Evolutionary conservation across 2,797 vertebrate genomes (phyloP), one percentile per base, ranked within the genome.

Genomic region (Kryptolebias ocellatus): DNA sequence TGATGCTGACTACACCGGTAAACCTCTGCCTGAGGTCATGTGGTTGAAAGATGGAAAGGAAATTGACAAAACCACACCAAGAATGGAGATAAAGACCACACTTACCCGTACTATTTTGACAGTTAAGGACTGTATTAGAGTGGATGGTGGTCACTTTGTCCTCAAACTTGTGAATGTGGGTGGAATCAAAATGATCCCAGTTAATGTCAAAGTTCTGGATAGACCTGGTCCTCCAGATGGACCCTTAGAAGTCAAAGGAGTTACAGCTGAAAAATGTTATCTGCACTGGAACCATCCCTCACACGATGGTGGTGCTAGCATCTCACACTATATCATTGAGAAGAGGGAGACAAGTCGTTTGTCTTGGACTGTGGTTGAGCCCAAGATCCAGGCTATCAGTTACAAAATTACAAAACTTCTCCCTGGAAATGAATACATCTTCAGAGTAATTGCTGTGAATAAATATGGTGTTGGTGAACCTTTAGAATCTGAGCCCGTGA

Each of bases 381-480:
- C 97, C 31, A 96, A 95, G 0, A 95, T 98, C 65, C 96, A 98
- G 83, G 96, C 98, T 80, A 96, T 96, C 67, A 93, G 94, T 77
- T 96, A 97, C 75, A 99, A 98, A 93, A 88, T 99, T 66, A 99
- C 96, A 87, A 99, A 95, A 87, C 94, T 99, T 42, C 94, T 96
- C 53, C 96, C 95, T 79, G 97, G 97, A 78, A 98, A 99, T 90
- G 98, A 99, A 83, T 99, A 99, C 78, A 97, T 99, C 47, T 99
- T 99, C 89, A 96, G 98, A 81, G 95, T 99, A 79, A 99, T 96
- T 90, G 97, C 97, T 74, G 97, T 99, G 62, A 99, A 99, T 69
- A 98, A 98, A 84, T 99, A 98, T 80, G 98, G 98, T 81, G 94
- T 98, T 87, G 98, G 98, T 1, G 98, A 99, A 76, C 95, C 97